A percentile compares a stretch with the other conserved stretches of the same genome.
Evolutionary conservation across 2,797 vertebrate genomes (phyloP).

Genomic region (Artibeus lituratus): DNA sequence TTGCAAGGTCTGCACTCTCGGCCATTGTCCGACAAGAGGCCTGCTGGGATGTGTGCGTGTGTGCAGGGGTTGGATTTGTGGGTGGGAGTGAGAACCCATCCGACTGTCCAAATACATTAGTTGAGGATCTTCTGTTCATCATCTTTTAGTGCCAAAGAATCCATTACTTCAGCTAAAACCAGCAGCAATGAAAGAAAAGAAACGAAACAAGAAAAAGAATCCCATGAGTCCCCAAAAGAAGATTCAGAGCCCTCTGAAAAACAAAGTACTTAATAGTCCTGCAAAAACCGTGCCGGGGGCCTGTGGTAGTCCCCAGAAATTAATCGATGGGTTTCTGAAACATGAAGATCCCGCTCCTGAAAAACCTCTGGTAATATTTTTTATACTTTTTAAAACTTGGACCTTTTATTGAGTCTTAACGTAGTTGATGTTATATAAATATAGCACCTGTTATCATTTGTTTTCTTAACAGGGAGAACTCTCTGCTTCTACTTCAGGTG

Average conservation of each 20-base stretch:
- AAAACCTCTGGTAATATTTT: conserved; percentile 84
- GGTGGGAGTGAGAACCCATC: not conserved
- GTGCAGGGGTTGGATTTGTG: not conserved
- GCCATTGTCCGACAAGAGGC: not conserved
- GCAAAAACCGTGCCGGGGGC: conserved; percentile 77
- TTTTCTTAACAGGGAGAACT: conserved; percentile 84
- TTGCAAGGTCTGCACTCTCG: not conserved
- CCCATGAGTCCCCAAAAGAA: conserved; percentile 87
- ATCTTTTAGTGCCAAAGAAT: conserved; percentile 87
- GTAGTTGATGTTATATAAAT: not conserved
- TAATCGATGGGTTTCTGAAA: conserved; percentile 83
- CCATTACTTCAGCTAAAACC: conserved; percentile 89
- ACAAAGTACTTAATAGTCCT: conserved; percentile 84
- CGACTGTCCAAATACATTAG: not conserved
- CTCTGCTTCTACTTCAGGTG: conserved; percentile 84
- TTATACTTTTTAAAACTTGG: not conserved
- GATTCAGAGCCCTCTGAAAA: conserved; percentile 91
- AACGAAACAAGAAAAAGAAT: conserved; percentile 87
- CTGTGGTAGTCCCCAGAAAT: conserved; percentile 85
- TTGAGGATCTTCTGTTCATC: not conserved
- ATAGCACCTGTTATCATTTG: not conserved
- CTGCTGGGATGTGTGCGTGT: fast-evolving
- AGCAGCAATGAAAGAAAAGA: conserved; percentile 86
- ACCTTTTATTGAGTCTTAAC: not conserved
- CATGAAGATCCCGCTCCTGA: conserved; percentile 79